Base-by-base conservation (phyloP, 2,113 vertebrate genomes). In the Nycticebus coucang region DNA sequence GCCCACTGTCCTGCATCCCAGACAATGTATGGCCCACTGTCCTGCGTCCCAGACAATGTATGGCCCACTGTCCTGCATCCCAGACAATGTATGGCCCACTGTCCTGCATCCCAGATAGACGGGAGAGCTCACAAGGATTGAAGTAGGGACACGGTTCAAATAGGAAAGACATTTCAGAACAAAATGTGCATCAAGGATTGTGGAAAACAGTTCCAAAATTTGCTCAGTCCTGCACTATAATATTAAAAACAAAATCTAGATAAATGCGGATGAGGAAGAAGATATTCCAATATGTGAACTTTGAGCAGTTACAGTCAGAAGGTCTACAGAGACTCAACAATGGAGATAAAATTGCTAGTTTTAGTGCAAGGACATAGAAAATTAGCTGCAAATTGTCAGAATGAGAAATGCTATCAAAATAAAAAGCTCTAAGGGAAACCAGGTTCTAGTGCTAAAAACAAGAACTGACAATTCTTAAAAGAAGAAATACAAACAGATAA, bases 381-480 rank as follows among this genome's bases (percentile, higher is more conserved):
- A 86, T 94, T 80, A 85, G 33, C 41, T 74, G 33, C 26, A 93
- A 91, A 93, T 86, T 81, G 71, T 77, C 35, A 21, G 57, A 93
- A 81, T n/a, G 41, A 68, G 59, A 35, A 81, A 53, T 12, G 66
- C 12, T 66, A 26, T 60, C 14, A 64, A 91, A 96, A 83, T 57
- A 50, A 92, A 89, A 78, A 53, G 60, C n/a, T 30, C 26, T 78
- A 45, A 77, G 71, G 35, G 79, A 91, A 96, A 77, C n/a, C 21
- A 75, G 22, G 5, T 88, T 50, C 10, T 69, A 26, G 8, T 24
- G 17, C 35, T 93, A 71, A 71, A 87, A 71, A 85, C n/a, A 85
- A 68, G n/a, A 41, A 83, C 4, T 60, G 35, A 59, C 17, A 53
- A 77, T 94, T 93, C 82, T 84, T 53, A 53, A 93, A 94, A 81